Conservation (phyloP, 2,888 invertebrate species). For the Girardia tigrina region DNA sequence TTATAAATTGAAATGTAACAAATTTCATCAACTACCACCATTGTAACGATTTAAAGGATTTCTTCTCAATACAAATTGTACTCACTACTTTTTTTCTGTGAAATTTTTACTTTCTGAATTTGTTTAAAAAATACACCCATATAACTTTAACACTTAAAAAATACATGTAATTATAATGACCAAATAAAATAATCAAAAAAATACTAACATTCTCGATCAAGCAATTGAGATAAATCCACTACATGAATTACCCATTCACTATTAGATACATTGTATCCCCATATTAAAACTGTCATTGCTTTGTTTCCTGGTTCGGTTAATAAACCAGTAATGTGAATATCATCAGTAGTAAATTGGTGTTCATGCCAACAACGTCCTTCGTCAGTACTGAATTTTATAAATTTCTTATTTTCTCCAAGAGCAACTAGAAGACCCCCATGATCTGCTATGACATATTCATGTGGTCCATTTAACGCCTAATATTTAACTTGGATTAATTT, state of each 20-base stretch:
- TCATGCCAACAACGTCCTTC: constrained; percentile 49
- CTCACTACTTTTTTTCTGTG: too few species aligned
- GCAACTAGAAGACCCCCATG: constrained; percentile 48
- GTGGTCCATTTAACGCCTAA: constrained; percentile 46
- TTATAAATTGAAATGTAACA: too few species aligned
- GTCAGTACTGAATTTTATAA: constrained; percentile 47
- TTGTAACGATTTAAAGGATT: too few species aligned
- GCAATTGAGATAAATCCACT: constrained; percentile 44
- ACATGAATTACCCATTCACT: constrained; percentile 43
- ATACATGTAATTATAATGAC: too few species aligned
- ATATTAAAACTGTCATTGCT: constrained; percentile 44
- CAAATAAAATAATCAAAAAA: background rate
- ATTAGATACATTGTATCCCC: constrained; percentile 42
- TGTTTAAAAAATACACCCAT: too few species aligned
- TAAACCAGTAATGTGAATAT: constrained; percentile 39
- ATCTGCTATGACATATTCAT: constrained; percentile 47
- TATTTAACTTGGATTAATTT: too few species aligned
- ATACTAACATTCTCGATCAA: constrained; percentile 42
- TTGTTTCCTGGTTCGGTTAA: constrained; percentile 47
- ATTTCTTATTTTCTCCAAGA: constrained; percentile 39
- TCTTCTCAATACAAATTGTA: too few species aligned
- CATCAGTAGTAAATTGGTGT: constrained; percentile 43
- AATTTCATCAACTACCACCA: too few species aligned
- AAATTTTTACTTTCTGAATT: too few species aligned
- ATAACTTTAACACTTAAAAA: too few species aligned